Base-by-base conservation (phyloP, 2,797 vertebrate species). In the Bryconaethiops microstoma region DNA sequence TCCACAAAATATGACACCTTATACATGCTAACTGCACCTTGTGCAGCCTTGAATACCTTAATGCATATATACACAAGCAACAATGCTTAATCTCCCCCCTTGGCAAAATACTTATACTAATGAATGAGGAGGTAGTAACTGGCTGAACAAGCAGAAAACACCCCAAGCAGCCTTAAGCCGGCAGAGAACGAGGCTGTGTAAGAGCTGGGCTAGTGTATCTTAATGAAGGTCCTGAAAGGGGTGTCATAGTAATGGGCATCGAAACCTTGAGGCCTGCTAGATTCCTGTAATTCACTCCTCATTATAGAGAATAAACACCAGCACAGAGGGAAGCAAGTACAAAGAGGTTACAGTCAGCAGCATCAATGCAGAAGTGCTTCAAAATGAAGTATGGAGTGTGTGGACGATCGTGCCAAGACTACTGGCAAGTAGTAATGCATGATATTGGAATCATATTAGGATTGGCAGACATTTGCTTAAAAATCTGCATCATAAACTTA, bases 301-400 rank as follows among this genome's bases (percentile, higher is more conserved):
- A 69, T 74, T 77, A n/a, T 77, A 77, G 17, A 73, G n/a, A 74
- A 82, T 52, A 74, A 77, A 77, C 68, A 85, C 40, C 63, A 65
- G 63, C 16, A 39, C 14, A 63, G 50, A 79, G 71, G 54, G 21
- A 21, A 78, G 29, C 42, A 54, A 79, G 48, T 39, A 40, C 76
- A 70, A 17, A 74, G 0, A 2, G 54, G 7, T 9, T 0, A 19
- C 23, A 72, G 75, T 76, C 65, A 71, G 65, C 17, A 76, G 75
- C 16, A 72, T 57, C 25, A 59, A 57, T 60, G 16, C 39, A 67
- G 45, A 50, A n/a, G 4, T 42, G 40, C 8, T 4, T 42, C 40
- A 42, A 42, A n/a, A n/a, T n/a, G n/a, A n/a, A n/a, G n/a, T n/a
- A n/a, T n/a, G n/a, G n/a, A n/a, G n/a, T n/a, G n/a, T n/a, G n/a